Conservation (phyloP, 2,113 vertebrate species). For the Ancistrus triradiatus region DNA sequence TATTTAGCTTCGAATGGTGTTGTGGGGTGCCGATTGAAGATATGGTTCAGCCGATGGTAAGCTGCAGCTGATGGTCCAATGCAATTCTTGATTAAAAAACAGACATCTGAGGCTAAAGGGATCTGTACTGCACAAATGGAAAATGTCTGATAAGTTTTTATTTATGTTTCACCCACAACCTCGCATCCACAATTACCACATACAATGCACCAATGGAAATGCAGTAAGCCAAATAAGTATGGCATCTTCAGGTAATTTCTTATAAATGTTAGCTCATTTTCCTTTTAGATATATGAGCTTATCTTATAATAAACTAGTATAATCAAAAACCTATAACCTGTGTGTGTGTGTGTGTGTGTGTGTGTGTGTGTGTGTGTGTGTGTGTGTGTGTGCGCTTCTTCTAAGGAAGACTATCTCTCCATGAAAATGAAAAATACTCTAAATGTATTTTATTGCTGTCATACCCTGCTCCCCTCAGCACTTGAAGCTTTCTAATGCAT, state of each 20-base stretch:
- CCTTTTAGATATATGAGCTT: constrained; percentile 5
- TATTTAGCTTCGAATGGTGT: too few species aligned
- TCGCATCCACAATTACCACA: too few species aligned
- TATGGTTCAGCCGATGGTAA: too few species aligned
- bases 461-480: constrained; percentile 32
- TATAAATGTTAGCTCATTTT: constrained; percentile 22
- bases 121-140: too few species aligned
- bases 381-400: constrained; percentile 31
- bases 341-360: constrained; percentile 16
- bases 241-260: constrained; percentile 25
- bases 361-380: constrained; percentile 25
- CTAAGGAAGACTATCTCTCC: constrained; percentile 44
- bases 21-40: too few species aligned
- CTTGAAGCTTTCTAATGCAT: constrained; percentile 46
- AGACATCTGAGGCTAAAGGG: too few species aligned
- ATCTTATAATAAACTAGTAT: constrained; percentile 33
- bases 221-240: background rate
- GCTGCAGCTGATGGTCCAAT: too few species aligned
- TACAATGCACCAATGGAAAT: background rate
- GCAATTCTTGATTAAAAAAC: too few species aligned
- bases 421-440: constrained; percentile 48
- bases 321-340: constrained; percentile 19
- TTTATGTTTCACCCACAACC: too few species aligned
- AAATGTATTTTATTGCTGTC: constrained; percentile 44
- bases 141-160: too few species aligned